Conservation (phyloP, 2,797 vertebrate genomes). For the Channa striata region DNA sequence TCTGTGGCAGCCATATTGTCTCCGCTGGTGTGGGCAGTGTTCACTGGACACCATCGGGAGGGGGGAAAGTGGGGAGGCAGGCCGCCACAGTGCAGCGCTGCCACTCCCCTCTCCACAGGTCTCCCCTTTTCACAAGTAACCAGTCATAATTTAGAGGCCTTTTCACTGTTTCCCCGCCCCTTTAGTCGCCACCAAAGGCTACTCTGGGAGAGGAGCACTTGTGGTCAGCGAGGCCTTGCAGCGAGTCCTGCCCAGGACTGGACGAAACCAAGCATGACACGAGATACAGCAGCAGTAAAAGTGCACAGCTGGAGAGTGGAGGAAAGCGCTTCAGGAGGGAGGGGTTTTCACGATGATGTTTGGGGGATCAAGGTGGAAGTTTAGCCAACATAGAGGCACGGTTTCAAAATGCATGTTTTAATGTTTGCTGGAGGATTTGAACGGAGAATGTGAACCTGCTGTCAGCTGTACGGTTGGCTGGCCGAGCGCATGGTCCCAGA, state of each 20-base stretch:
- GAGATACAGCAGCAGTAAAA: slow-evolving; percentile 54
- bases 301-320: slow-evolving; percentile 62
- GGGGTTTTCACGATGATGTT: slow-evolving; percentile 42
- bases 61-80: slow-evolving; percentile 32
- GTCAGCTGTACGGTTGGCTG: slow-evolving; percentile 75
- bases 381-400: slow-evolving; percentile 72
- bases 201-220: slow-evolving; percentile 47
- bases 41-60: slow-evolving; percentile 52
- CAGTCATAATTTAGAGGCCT: slow-evolving; percentile 79
- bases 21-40: slow-evolving; percentile 60
- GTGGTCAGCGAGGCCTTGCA: slow-evolving; percentile 64
- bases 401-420: slow-evolving; percentile 62
- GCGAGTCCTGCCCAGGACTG: slow-evolving; percentile 52
- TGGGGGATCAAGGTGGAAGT: slow-evolving; percentile 42
- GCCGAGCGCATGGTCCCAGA: slow-evolving; percentile 40
- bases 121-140: slow-evolving; percentile 84
- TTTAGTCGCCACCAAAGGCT: slow-evolving; percentile 66
- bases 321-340: slow-evolving; percentile 32
- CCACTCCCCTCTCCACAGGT: slow-evolving; percentile 79
- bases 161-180: slow-evolving; percentile 60
- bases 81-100: slow-evolving; percentile 54
- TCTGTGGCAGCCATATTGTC: slow-evolving; percentile 74
- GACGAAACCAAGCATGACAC: slow-evolving; percentile 37
- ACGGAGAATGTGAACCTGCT: slow-evolving; percentile 80
- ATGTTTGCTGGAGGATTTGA: slow-evolving; percentile 60